Percentiles rank a stretch among this genome's conserved stretches.
These are phyloP conservation scores for Coreius guichenoti DNA, from an alignment of 2,797 vertebrate genomes.

Conservation along the genomic window DNA sequence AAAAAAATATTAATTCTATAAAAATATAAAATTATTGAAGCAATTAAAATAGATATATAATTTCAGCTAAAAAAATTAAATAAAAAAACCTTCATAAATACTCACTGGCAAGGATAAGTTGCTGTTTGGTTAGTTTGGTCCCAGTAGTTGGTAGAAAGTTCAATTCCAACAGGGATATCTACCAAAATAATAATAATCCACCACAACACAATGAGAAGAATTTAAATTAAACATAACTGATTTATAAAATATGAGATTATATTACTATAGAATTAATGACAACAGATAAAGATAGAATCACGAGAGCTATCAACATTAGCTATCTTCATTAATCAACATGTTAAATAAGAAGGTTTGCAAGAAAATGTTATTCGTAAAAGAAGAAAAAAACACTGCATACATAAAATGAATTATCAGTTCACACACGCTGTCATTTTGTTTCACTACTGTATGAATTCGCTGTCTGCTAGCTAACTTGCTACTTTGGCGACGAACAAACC, in stretches of 20 bases:
- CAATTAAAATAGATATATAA: too few relatives aligned
- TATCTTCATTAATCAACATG: too few relatives aligned
- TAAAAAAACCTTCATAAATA: conserved; percentile 53
- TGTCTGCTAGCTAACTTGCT: conserved; percentile 15
- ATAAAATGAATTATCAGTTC: background rate
- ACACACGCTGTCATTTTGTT: background rate
- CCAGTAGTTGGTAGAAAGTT: conserved; percentile 92
- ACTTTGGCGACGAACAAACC: background rate
- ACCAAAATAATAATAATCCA: conserved; percentile 8
- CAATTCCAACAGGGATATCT: conserved; percentile 91
- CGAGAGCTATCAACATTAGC: background rate
- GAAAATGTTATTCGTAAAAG: too few relatives aligned
- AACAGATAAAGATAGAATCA: background rate
- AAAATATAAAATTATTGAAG: background rate
- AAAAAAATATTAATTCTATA: background rate
- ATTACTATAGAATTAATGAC: background rate
- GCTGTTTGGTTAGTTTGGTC: conserved; percentile 87
- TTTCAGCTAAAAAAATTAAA: background rate
- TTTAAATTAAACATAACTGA: background rate
- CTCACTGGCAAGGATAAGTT: conserved; percentile 93
- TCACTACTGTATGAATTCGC: background rate
- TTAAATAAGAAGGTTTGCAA: background rate
- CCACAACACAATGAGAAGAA: background rate
- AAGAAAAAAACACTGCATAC: background rate
- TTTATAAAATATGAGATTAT: background rate